A percentile compares a stretch with the other conserved stretches of the same genome.
Conservation (phyloP, 2,888 invertebrate genomes). For the Macaria notata region DNA sequence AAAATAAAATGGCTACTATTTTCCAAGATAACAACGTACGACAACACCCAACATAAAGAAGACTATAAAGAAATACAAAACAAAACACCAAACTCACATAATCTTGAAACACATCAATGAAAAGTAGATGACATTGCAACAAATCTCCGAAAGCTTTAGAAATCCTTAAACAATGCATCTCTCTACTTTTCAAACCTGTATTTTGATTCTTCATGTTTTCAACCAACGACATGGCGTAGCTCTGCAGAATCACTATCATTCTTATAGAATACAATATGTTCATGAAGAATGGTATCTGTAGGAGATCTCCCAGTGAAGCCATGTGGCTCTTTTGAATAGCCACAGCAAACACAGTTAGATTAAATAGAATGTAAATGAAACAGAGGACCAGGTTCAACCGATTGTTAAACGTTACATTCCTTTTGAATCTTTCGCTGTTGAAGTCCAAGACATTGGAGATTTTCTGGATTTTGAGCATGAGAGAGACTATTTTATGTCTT, state of each 20-base stretch:
- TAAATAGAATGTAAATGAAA: neutral
- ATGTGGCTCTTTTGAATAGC: neutral
- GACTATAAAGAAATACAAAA: too few relatives aligned
- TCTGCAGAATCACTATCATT: conserved; percentile 8
- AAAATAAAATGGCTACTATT: too few relatives aligned
- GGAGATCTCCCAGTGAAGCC: neutral
- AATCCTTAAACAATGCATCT: conserved; percentile 5
- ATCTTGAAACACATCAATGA: conserved; percentile 20
- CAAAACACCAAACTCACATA: conserved; percentile 11
- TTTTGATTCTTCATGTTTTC: neutral
- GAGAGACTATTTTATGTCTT: conserved; percentile 5
- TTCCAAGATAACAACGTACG: too few relatives aligned
- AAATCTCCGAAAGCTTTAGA: conserved; percentile 16
- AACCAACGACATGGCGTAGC: neutral
- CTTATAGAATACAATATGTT: conserved; percentile 15
- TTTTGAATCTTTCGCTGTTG: conserved; percentile 1
- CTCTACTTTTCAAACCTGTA: neutral
- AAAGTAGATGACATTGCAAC: conserved; percentile 20
- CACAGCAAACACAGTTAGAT: neutral
- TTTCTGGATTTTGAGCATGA: conserved; percentile 11
- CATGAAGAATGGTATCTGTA: conserved; percentile 2
- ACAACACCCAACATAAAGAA: too few relatives aligned
- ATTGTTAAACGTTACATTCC: neutral
- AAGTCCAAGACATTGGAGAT: conserved; percentile 3
- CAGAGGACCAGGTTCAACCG: conserved; percentile 1